Evolutionary conservation across 64 coral and sea anemone species (phyloP).

Genomic region (Stichodactyla helianthus): DNA sequence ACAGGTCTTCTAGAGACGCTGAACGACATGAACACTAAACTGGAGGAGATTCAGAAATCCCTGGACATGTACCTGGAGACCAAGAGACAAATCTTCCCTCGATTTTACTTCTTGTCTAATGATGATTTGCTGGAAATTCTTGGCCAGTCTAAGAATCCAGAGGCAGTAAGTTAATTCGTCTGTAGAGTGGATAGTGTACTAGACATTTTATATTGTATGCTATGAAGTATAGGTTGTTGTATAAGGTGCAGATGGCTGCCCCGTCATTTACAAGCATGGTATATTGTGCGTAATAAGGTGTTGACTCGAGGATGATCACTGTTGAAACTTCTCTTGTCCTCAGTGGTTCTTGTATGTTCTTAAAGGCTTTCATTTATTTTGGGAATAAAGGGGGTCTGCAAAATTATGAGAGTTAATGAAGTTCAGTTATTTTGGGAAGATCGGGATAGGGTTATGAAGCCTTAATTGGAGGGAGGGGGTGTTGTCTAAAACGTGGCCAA

Average conservation of each 20-base stretch:
- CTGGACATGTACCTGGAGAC: conserved; percentile 98
- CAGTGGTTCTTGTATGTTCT: too few relatives aligned
- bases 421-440: too few relatives aligned
- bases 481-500: too few relatives aligned
- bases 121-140: conserved; percentile 98
- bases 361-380: too few relatives aligned
- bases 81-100: conserved; percentile 94
- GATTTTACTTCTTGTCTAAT: conserved; percentile 98
- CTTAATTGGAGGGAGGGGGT: too few relatives aligned
- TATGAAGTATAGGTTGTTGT: neutral
- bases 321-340: too few relatives aligned
- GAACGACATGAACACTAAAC: conserved; percentile 96
- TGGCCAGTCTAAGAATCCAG: conserved; percentile 98
- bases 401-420: too few relatives aligned
- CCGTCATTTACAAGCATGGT: too few relatives aligned
- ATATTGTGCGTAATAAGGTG: too few relatives aligned
- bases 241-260: neutral
- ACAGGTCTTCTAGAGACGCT: conserved; percentile 90
- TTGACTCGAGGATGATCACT: too few relatives aligned
- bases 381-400: too few relatives aligned
- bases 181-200: neutral
- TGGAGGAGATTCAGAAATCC: conserved; percentile 98
- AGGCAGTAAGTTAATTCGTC: conserved; percentile 70
- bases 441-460: too few relatives aligned
- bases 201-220: neutral